Evolutionary conservation across 2,797 vertebrate genomes (phyloP).

Genomic region (Cryptoprocta ferox): DNA sequence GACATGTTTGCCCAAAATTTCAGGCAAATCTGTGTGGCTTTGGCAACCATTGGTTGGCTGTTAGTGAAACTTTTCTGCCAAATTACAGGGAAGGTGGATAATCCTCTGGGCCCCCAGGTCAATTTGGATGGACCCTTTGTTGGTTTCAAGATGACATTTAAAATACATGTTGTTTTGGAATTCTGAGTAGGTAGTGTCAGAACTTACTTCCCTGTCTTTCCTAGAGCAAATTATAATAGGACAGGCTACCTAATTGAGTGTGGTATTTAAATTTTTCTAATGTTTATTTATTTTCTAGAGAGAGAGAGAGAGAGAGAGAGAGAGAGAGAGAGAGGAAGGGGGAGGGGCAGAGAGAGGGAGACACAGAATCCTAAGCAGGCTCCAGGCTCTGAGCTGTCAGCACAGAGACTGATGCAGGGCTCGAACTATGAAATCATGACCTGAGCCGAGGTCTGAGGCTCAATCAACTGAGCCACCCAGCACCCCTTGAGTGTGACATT

Average conservation of each 20-base stretch:
- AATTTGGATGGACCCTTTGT: not conserved
- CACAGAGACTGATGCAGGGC: too few relatives aligned
- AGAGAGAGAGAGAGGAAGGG: too few relatives aligned
- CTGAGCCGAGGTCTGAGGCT: too few relatives aligned
- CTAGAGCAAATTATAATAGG: not conserved
- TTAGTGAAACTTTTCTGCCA: not conserved
- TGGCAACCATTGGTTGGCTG: not conserved
- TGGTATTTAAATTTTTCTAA: constrained; percentile 21
- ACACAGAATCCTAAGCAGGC: too few relatives aligned
- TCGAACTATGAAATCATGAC: too few relatives aligned
- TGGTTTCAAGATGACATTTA: not conserved
- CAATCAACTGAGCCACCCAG: too few relatives aligned
- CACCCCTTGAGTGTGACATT: not conserved
- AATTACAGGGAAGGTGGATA: not conserved
- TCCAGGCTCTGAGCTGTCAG: too few relatives aligned
- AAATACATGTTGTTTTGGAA: not conserved
- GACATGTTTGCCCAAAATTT: not conserved
- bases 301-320: too few relatives aligned
- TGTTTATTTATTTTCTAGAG: not conserved
- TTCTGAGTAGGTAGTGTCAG: not conserved
- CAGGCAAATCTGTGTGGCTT: not conserved
- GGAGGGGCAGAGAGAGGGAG: too few relatives aligned
- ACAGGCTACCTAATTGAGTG: not conserved
- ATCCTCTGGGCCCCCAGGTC: not conserved
- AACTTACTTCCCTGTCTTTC: not conserved